Base-by-base conservation (phyloP, 2,797 vertebrate genomes). In the Argentina silus region DNA sequence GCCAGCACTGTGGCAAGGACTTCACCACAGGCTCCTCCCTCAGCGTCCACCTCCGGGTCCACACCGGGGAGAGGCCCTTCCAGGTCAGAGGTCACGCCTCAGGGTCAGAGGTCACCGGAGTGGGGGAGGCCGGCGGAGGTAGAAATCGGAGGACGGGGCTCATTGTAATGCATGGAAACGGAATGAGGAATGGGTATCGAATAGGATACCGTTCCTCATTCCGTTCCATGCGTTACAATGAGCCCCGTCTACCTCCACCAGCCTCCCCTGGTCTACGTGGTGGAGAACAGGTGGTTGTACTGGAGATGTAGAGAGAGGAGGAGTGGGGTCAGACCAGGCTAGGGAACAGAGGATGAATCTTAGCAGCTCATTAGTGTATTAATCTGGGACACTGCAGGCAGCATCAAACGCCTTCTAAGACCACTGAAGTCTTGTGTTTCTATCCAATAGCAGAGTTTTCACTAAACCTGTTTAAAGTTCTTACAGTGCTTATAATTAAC, bases 21-120 rank as follows among this genome's bases (percentile, higher is more conserved):
- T 95, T 95, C 62, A 86, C 93, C 81, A 94, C 94, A 76, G 92
- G 92, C 67, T 94, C 94, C 79, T 94, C 94, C 68, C 94, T 94
- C 75, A 89, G 68, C 6, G 93, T 95, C 81, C 94, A 95, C 86
- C 93, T 94, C 93, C 90, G 94, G 80, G 94, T 91, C 3, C n/a
- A n/a, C n/a, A n/a, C n/a, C n/a, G n/a, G n/a, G n/a, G n/a, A n/a
- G n/a, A n/a, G n/a, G n/a, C n/a, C n/a, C n/a, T n/a, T n/a, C n/a
- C n/a, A n/a, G n/a, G n/a, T n/a, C n/a, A n/a, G n/a, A n/a, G n/a
- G n/a, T n/a, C n/a, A n/a, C n/a, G n/a, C n/a, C n/a, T n/a, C n/a
- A n/a, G n/a, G n/a, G n/a, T n/a, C n/a, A n/a, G n/a, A n/a, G n/a
- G n/a, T n/a, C n/a, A n/a, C n/a, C n/a, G n/a, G n/a, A n/a, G n/a